Conservation (phyloP, 2,113 vertebrate genomes). For the Tetraodon nigroviridis region DNA sequence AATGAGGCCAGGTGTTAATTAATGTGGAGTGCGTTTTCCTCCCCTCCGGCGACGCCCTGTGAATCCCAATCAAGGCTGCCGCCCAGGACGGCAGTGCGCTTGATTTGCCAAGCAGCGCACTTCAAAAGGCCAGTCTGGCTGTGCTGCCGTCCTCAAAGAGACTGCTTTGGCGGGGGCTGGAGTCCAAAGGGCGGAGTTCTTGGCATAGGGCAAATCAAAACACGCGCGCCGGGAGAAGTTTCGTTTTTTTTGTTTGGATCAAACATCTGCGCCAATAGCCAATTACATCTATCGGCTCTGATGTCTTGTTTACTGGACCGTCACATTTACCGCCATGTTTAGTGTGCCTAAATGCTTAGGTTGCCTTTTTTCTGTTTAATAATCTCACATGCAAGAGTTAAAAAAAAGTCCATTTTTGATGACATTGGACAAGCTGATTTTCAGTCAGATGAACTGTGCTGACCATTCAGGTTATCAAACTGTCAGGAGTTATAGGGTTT, state of each 20-base stretch:
- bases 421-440: too few relatives aligned
- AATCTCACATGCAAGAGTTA: background rate
- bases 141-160: constrained; percentile 56
- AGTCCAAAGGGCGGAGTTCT: constrained; percentile 46
- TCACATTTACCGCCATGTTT: constrained; percentile 5
- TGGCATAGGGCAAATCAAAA: constrained; percentile 54
- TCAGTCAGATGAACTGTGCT: background rate
- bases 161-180: constrained; percentile 51
- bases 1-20: constrained; percentile 77
- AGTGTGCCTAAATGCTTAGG: too few relatives aligned
- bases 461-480: constrained; percentile 2
- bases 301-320: constrained; percentile 29
- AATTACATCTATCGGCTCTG: constrained; percentile 26
- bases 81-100: constrained; percentile 30
- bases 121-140: constrained; percentile 66
- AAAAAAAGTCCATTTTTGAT: too few relatives aligned
- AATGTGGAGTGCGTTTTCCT: constrained; percentile 63
- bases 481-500: background rate
- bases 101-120: constrained; percentile 58
- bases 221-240: constrained; percentile 42
- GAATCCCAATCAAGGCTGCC: constrained; percentile 64
- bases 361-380: too few relatives aligned
- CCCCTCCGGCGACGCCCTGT: constrained; percentile 41
- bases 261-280: constrained; percentile 20
- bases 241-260: constrained; percentile 53